Evolutionary conservation across 2,113 vertebrate species (phyloP).

Genomic region (Diadophis punctatus): DNA sequence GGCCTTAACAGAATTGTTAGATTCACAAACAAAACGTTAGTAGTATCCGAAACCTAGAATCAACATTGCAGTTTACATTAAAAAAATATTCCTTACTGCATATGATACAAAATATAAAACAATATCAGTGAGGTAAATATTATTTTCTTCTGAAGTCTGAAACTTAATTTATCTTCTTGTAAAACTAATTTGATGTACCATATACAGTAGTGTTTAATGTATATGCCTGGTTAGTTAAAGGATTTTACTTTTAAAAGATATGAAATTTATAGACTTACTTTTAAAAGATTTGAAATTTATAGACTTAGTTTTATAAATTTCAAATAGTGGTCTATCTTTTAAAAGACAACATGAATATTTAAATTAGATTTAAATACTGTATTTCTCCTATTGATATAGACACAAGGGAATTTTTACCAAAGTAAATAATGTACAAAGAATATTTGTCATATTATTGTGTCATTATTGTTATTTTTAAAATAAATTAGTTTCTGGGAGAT

Average conservation of each 20-base stretch:
- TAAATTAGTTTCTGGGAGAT: conserved; percentile 32
- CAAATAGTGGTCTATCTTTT: conserved; percentile 9
- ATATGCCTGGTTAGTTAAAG: background rate
- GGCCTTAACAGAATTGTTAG: conserved; percentile 7
- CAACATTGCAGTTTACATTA: conserved; percentile 1
- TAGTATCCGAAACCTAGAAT: conserved; percentile 27
- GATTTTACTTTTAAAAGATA: conserved; percentile 8
- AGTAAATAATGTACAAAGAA: conserved; percentile 21
- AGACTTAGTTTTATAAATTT: background rate
- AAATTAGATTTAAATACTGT: background rate
- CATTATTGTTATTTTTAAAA: conserved; percentile 18
- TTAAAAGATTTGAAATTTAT: conserved; percentile 21
- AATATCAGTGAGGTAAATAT: background rate
- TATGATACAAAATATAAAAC: background rate
- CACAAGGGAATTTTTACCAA: background rate
- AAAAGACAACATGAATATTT: background rate
- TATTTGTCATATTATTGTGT: conserved; percentile 14
- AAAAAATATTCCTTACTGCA: conserved; percentile 9
- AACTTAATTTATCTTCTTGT: conserved; percentile 2
- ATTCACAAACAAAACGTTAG: conserved; percentile 31
- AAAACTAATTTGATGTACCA: background rate
- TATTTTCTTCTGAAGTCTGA: background rate
- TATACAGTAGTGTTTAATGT: conserved; percentile 8
- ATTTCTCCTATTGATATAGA: background rate
- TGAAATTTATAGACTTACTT: conserved; percentile 11